A percentile compares a stretch with the other conserved stretches of the same genome.
Evolutionary conservation across 2,113 vertebrate genomes (phyloP).

Genomic region (Rhabdornis inornatus): DNA sequence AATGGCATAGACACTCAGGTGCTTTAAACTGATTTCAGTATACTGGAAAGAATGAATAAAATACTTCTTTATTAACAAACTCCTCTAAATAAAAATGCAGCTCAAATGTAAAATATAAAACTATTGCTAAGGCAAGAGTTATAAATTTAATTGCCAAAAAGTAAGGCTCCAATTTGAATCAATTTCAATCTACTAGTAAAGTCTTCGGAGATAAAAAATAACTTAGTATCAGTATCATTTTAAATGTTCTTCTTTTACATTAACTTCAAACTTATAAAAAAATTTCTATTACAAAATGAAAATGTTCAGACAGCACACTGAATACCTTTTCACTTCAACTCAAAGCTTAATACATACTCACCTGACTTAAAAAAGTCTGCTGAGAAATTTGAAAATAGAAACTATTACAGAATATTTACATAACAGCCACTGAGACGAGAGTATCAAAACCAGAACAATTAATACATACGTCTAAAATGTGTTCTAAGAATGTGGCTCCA

Average conservation of each 20-base stretch:
- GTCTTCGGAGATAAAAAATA: not conserved
- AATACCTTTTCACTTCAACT: not conserved
- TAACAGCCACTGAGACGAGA: not conserved
- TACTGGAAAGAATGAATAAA: not conserved
- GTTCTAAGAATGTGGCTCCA: not conserved
- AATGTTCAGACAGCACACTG: not conserved
- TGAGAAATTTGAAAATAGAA: slow-evolving; percentile 20
- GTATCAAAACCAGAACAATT: not conserved
- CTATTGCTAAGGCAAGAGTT: not conserved
- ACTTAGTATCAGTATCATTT: not conserved
- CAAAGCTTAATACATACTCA: not conserved
- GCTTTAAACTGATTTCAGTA: not conserved
- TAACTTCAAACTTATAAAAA: not conserved
- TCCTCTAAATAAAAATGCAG: not conserved
- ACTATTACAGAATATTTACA: not conserved
- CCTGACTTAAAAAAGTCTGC: not conserved
- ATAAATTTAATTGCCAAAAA: not conserved
- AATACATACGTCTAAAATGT: accelerated
- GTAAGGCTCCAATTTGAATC: not conserved
- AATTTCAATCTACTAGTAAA: not conserved
- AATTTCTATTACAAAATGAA: not conserved
- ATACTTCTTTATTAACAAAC: not conserved
- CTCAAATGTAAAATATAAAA: not conserved
- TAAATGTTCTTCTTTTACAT: not conserved
- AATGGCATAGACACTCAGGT: not conserved